phyloP scores from a whole-genome alignment of 2,888 invertebrate genomes.

The Xestia c-nigrum region DNA sequence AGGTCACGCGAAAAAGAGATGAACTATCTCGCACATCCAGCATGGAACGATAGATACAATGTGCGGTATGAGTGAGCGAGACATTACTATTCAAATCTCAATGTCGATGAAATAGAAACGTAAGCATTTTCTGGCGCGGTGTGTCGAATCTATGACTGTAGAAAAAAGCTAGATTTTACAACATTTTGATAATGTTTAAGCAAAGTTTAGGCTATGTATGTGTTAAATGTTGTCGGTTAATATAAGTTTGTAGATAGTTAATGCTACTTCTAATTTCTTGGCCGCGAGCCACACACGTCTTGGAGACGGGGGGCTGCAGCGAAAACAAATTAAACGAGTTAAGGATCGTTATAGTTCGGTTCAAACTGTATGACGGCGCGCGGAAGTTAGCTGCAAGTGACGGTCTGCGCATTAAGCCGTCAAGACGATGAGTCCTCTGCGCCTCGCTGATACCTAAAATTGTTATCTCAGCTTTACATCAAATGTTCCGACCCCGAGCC shows the following conservation, averaged over 20 bases:
- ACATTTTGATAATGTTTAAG: slow-evolving; percentile 48
- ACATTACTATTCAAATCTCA: not conserved
- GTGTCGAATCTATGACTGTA: slow-evolving; percentile 5
- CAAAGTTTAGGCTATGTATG: slow-evolving; percentile 11
- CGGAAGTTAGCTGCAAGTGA: not conserved
- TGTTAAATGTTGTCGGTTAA: slow-evolving; percentile 22
- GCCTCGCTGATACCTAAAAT: not conserved
- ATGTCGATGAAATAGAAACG: no score
- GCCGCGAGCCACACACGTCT: not conserved
- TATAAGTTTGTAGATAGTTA: slow-evolving; percentile 1
- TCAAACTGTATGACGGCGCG: not conserved
- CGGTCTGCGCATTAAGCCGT: not conserved
- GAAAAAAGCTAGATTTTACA: slow-evolving; percentile 39
- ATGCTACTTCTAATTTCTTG: slow-evolving; percentile 5
- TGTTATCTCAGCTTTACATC: not conserved
- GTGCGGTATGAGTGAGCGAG: not conserved
- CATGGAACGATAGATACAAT: not conserved
- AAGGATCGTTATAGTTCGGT: not conserved
- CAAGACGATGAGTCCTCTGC: no score
- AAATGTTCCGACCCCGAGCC: not conserved
- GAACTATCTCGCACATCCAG: not conserved
- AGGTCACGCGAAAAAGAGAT: not conserved
- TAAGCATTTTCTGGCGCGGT: not conserved
- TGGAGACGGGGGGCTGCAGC: not conserved
- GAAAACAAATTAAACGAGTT: not conserved